A percentile compares a stretch with the other conserved stretches of the same genome.
These are phyloP conservation scores for Pangasius macronema DNA, from an alignment of 2,797 vertebrate species.

Conservation along the genomic window DNA sequence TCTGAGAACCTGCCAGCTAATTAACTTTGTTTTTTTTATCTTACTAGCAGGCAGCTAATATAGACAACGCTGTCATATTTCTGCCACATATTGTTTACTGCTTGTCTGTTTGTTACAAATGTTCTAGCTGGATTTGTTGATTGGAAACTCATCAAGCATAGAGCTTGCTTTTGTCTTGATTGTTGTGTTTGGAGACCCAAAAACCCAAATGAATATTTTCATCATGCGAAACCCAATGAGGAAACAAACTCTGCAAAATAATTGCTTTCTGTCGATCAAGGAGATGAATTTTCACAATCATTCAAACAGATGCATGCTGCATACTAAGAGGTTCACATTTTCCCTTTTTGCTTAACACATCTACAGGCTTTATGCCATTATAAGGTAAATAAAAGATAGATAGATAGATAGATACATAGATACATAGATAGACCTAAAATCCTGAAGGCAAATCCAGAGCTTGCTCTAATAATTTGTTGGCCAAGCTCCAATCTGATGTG, in stretches of 20 bases:
- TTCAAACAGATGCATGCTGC: neutral
- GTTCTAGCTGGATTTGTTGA: slow-evolving; percentile 7
- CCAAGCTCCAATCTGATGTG: neutral
- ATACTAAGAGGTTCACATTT: neutral
- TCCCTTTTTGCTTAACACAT: neutral
- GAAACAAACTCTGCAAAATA: neutral
- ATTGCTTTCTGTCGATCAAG: slow-evolving; percentile 10
- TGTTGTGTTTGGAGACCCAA: neutral
- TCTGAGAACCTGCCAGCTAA: slow-evolving; percentile 5
- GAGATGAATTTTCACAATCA: slow-evolving; percentile 9
- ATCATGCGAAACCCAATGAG: neutral
- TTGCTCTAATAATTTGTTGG: too few relatives aligned
- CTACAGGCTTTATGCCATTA: too few relatives aligned
- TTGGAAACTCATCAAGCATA: neutral
- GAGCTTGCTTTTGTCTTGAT: slow-evolving; percentile 9
- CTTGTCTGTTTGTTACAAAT: slow-evolving; percentile 9
- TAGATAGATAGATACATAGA: neutral
- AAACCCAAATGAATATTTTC: slow-evolving; percentile 12
- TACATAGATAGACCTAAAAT: too few relatives aligned
- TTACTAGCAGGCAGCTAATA: neutral
- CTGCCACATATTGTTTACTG: neutral
- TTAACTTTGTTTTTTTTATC: neutral
- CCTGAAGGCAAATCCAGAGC: neutral
- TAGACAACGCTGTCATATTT: neutral
- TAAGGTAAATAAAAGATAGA: neutral